Evolutionary conservation across 2,888 invertebrate genomes (phyloP).

Genomic region (Tipula confusa): DNA sequence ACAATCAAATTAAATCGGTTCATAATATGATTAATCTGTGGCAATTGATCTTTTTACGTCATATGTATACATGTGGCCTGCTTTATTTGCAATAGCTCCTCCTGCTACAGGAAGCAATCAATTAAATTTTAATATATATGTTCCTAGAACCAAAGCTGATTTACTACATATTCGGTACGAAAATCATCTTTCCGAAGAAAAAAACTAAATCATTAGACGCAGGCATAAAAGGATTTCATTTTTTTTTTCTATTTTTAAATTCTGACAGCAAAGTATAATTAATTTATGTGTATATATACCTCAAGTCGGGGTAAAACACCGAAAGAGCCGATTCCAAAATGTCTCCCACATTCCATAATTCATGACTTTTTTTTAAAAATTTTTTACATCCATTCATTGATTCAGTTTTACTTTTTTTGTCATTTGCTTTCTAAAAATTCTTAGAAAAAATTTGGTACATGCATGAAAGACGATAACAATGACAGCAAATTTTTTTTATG

Average conservation of each 20-base stretch:
- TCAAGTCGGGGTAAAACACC: background rate
- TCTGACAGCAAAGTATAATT: slow-evolving; percentile 12
- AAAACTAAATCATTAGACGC: slow-evolving; percentile 15
- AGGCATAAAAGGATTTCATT: slow-evolving; percentile 7
- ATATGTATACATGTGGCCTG: background rate
- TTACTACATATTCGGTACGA: background rate
- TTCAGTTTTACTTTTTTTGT: background rate
- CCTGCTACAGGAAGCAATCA: background rate
- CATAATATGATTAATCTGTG: background rate
- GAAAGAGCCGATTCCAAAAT: background rate
- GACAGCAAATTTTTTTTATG: background rate
- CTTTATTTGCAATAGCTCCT: background rate
- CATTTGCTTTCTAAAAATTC: background rate
- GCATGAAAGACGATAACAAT: slow-evolving; percentile 25
- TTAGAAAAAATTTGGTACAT: slow-evolving; percentile 20
- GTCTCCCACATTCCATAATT: slow-evolving; percentile 25
- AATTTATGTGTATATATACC: background rate
- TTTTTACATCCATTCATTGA: slow-evolving; percentile 3
- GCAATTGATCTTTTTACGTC: background rate
- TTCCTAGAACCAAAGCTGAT: slow-evolving; percentile 20
- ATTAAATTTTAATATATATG: background rate
- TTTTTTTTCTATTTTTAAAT: too few relatives aligned
- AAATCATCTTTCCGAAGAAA: background rate
- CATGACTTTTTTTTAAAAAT: slow-evolving; percentile 25
- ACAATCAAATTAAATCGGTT: slow-evolving; percentile 3